Evolutionary conservation across 53 echinoderm and acorn worm genomes (phyloP).

Genomic region (Holothuria leucospilota): DNA sequence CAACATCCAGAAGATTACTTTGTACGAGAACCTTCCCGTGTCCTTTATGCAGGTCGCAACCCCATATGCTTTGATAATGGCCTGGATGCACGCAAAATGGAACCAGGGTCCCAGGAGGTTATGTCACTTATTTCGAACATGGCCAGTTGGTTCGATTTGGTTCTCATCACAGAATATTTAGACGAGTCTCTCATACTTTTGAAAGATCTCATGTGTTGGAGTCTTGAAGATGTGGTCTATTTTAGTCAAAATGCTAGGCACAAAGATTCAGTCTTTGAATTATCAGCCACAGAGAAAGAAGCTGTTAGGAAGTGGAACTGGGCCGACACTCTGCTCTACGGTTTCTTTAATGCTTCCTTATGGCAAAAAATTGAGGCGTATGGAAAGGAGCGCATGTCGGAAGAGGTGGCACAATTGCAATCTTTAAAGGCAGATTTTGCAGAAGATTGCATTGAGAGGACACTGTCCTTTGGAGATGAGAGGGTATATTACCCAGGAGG

Average conservation of each 20-base stretch:
- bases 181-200: conserved; percentile 90
- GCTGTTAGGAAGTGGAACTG: conserved; percentile 78
- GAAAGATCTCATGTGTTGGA: conserved; percentile 88
- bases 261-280: conserved; percentile 58
- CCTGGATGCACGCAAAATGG: conserved; percentile 76
- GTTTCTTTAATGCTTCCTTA: conserved; percentile 81
- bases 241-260: conserved; percentile 83
- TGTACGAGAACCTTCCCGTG: conserved; percentile 34
- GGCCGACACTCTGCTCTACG: conserved; percentile 73
- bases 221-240: conserved; percentile 73
- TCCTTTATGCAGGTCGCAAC: conserved; percentile 67
- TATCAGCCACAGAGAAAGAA: conserved; percentile 37
- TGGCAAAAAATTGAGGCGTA: conserved; percentile 75
- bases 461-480: conserved; percentile 67
- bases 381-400: conserved; percentile 73
- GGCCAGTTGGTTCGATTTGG: conserved; percentile 65
- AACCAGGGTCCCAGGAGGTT: conserved; percentile 53
- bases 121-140: conserved; percentile 57
- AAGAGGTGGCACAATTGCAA: conserved; percentile 64
- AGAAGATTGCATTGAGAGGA: conserved; percentile 68
- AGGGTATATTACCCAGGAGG: conserved; percentile 90
- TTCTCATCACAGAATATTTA: conserved; percentile 88
- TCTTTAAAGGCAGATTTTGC: conserved; percentile 61
- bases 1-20: conserved; percentile 67
- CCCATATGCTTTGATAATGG: conserved; percentile 91